Evolutionary conservation across 2,113 vertebrate species (phyloP), one percentile per base, ranked within the genome.

Genomic region (Lichenostomus cassidix): DNA sequence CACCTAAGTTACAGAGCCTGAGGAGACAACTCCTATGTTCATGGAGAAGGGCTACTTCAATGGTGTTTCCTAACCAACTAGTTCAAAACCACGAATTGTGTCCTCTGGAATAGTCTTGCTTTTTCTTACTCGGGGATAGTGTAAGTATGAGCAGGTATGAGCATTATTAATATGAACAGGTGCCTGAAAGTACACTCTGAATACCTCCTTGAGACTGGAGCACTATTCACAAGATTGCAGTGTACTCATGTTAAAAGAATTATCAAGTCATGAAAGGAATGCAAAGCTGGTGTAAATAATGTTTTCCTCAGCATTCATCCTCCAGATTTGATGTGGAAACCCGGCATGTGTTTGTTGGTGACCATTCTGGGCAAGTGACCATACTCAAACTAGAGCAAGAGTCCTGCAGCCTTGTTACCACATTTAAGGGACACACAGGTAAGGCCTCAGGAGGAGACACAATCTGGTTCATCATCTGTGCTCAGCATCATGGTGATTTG

Each of bases 361-460:
- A 99, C 89, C 98, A 99, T 83, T 99, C 99, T 10, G 99, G 99
- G 83, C 99, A 99, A 98, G 99, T 99, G 95, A 99, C 99, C 59
- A 99, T 99, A 93, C 98, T 99, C 91, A 99, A 99, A 97, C 97
- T 99, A 97, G 99, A 99, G 92, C 99, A 99, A 97, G 99, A 99
- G 96, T 98, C 94, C 97, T 99, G 99, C 96, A 99, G 98, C 92
- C 97, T 99, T 70, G 99, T 99, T 74, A 99, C 99, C 4, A 99
- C 99, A 12, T 99, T 99, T 97, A 99, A 99, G 98, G 99, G 99
- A 84, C 99, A 99, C 96, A 99, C 99, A 90, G 99, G 99, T 99
- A 98, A 83, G 88, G 44, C 11, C 31, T 59, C n/a, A 33, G 42
- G n/a, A 68, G 15, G 42, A 52, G 28, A 42, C 23, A 17, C 8